Percentiles rank a stretch among this genome's conserved stretches.
Conservation (phyloP, 2,113 vertebrate species). For the Hystrix brachyura region DNA sequence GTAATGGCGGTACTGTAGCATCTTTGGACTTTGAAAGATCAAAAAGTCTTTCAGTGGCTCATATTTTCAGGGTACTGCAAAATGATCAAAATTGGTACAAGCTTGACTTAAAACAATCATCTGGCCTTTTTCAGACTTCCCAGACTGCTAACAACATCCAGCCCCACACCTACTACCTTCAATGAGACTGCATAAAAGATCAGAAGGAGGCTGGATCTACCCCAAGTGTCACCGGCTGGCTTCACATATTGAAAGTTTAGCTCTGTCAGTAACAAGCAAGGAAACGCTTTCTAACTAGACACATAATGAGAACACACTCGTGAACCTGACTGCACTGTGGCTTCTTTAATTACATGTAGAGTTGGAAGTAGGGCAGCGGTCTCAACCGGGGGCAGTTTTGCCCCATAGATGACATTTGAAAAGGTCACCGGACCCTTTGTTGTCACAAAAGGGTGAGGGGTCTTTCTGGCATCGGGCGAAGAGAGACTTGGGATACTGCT, state of each 20-base stretch:
- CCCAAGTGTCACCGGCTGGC: not conserved
- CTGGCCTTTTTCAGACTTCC: not conserved
- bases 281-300: not conserved
- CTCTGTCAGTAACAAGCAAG: not conserved
- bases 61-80: not conserved
- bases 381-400: not conserved
- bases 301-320: not conserved
- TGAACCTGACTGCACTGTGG: not conserved
- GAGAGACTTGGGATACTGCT: not conserved
- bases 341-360: not conserved
- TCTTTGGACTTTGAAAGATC: constrained; percentile 16
- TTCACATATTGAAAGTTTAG: not conserved
- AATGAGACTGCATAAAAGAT: not conserved
- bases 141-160: not conserved
- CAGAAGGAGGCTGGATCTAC: not conserved
- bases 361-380: not conserved
- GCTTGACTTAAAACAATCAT: constrained; percentile 21
- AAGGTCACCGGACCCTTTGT: not conserved
- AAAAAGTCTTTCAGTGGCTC: constrained; percentile 22
- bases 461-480: not conserved
- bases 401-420: not conserved
- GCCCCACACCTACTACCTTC: not conserved
- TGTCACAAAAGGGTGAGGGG: not conserved
- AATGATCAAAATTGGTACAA: constrained; percentile 4
- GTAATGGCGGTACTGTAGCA: not conserved